Evolutionary conservation across 2,113 vertebrate genomes (phyloP).

Genomic region (Macaca mulatta): DNA sequence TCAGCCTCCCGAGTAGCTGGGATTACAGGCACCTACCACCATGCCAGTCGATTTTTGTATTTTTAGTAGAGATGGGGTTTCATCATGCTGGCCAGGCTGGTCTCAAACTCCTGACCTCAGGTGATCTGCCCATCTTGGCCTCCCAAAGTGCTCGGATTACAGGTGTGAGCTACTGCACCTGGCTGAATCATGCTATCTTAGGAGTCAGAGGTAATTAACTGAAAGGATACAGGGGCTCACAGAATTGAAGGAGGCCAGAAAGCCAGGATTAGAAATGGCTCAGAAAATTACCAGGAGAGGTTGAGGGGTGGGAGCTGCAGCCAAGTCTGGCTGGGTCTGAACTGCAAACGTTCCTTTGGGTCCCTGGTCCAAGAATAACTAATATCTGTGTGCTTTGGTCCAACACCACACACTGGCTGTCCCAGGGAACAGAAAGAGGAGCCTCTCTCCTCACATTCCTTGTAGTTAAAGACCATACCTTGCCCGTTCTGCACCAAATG

Average conservation of each 20-base stretch:
- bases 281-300: not conserved
- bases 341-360: not conserved
- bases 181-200: not conserved
- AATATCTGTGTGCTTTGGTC: not conserved
- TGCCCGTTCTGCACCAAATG: not conserved
- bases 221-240: too few species aligned
- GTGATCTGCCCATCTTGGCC: too few species aligned
- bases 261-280: not conserved
- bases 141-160: too few species aligned
- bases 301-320: accelerated
- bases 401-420: not conserved
- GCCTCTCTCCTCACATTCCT: not conserved
- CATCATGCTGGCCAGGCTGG: too few species aligned
- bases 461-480: not conserved
- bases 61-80: too few species aligned
- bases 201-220: not conserved
- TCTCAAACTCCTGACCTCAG: too few species aligned
- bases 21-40: too few species aligned
- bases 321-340: not conserved
- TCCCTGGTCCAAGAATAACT: not conserved
- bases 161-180: too few species aligned
- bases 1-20: too few species aligned
- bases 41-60: too few species aligned
- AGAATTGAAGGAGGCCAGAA: not conserved
- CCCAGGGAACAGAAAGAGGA: not conserved